A percentile compares a stretch with the other conserved stretches of the same genome.
These are phyloP conservation scores for Drosophila paramelanica DNA, from an alignment of 2,888 invertebrate genomes.

Conservation along the genomic window DNA sequence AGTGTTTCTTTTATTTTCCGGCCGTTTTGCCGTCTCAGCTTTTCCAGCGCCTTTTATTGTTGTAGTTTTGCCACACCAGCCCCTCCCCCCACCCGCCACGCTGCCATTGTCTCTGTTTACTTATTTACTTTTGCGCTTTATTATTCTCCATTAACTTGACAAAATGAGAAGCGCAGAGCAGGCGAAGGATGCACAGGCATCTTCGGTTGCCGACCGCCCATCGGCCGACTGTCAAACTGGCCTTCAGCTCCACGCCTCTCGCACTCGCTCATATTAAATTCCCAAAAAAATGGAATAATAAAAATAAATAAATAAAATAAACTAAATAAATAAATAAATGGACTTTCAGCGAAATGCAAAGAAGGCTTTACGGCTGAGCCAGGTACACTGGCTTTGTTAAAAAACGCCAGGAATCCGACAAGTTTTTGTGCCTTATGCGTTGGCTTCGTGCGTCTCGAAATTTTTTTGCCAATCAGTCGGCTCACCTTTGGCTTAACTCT, in stretches of 20 bases:
- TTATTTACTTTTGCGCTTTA: conserved; percentile 82
- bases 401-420: not conserved
- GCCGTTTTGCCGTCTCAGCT: conserved; percentile 76
- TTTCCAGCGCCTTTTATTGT: conserved; percentile 73
- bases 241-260: conserved; percentile 10
- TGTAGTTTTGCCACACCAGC: conserved; percentile 63
- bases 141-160: conserved; percentile 80
- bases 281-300: conserved; percentile 8
- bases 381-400: conserved; percentile 12
- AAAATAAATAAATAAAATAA: conserved; percentile 7
- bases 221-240: conserved; percentile 28
- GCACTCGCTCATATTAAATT: conserved; percentile 39
- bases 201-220: conserved; percentile 25
- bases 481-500: conserved; percentile 38
- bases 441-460: conserved; percentile 3
- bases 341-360: conserved; percentile 9
- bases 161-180: conserved; percentile 63
- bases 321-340: conserved; percentile 23
- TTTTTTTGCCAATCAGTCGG: conserved; percentile 40
- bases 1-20: conserved; percentile 71
- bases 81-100: conserved; percentile 16
- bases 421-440: conserved; percentile 10
- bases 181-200: conserved; percentile 16
- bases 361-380: conserved; percentile 8
- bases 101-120: conserved; percentile 62